phyloP scores from a whole-genome alignment of 1,140 invertebrate species.

The Phymastichus coffea region DNA sequence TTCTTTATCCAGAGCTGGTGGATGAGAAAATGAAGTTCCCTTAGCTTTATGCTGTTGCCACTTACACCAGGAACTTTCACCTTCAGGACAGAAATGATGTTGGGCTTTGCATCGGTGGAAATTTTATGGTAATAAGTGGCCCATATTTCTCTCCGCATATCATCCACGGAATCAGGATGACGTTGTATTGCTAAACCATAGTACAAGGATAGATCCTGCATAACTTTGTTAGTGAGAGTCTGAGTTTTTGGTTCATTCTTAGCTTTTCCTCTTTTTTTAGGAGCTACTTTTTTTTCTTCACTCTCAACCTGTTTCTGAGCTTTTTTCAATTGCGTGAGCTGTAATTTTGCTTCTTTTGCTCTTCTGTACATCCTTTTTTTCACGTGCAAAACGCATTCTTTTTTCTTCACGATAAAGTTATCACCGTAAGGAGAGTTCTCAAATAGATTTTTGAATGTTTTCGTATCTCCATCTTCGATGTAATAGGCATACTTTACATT shows the following conservation, averaged over 20 bases:
- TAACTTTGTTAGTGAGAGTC: not conserved
- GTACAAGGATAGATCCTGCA: slow-evolving; percentile 7
- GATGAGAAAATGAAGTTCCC: not conserved
- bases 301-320: not conserved
- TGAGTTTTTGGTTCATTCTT: not conserved
- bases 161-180: slow-evolving; percentile 16
- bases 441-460: slow-evolving; percentile 19
- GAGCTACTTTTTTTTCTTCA: not conserved
- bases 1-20: not conserved
- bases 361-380: slow-evolving; percentile 9
- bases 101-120: slow-evolving; percentile 27
- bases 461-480: slow-evolving; percentile 30
- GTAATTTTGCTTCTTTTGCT: slow-evolving; percentile 3
- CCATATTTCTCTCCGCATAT: slow-evolving; percentile 28
- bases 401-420: slow-evolving; percentile 12
- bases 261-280: not conserved
- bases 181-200: slow-evolving; percentile 4
- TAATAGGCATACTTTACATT: slow-evolving; percentile 26
- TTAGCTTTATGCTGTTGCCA: too few relatives aligned
- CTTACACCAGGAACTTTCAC: too few relatives aligned
- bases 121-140: slow-evolving; percentile 26
- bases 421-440: slow-evolving; percentile 11
- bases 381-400: slow-evolving; percentile 27
- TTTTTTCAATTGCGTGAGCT: not conserved
- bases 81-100: slow-evolving; percentile 27